phyloP scores from a whole-genome alignment of 2,888 invertebrate genomes.

The Apodemia mormo region DNA sequence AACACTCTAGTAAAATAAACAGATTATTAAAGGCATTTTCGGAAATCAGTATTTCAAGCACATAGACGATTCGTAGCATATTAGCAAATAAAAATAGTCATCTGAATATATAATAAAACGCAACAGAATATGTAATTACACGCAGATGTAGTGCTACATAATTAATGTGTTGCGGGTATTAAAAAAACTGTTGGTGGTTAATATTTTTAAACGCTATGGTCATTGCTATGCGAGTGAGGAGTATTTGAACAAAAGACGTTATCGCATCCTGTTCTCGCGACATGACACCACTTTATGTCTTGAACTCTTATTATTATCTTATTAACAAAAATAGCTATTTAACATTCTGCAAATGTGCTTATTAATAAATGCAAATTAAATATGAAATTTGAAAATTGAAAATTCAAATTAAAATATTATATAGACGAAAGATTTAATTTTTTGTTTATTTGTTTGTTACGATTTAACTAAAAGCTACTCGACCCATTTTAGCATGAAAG shows the following conservation, averaged over 20 bases:
- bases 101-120: conserved; percentile 4
- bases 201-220: conserved; percentile 49
- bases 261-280: conserved; percentile 77
- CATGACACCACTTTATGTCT: conserved; percentile 42
- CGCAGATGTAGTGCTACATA: conserved; percentile 29
- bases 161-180: conserved; percentile 49
- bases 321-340: conserved; percentile 78
- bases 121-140: conserved; percentile 35
- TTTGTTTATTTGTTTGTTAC: no score
- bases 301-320: conserved; percentile 74
- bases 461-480: no score
- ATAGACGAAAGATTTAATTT: no score
- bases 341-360: conserved; percentile 59
- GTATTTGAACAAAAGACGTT: conserved; percentile 76
- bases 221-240: conserved; percentile 75
- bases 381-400: no score
- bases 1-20: no score
- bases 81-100: conserved; percentile 36
- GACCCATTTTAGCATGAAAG: no score
- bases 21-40: not conserved
- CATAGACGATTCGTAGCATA: conserved; percentile 23
- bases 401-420: no score
- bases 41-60: not conserved
- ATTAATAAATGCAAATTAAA: no score
- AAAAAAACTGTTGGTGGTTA: conserved; percentile 51